Percentiles rank a stretch among this genome's conserved stretches.
These are phyloP conservation scores for Nomia melanderi DNA, from an alignment of 1,140 invertebrate genomes.

Conservation along the genomic window DNA sequence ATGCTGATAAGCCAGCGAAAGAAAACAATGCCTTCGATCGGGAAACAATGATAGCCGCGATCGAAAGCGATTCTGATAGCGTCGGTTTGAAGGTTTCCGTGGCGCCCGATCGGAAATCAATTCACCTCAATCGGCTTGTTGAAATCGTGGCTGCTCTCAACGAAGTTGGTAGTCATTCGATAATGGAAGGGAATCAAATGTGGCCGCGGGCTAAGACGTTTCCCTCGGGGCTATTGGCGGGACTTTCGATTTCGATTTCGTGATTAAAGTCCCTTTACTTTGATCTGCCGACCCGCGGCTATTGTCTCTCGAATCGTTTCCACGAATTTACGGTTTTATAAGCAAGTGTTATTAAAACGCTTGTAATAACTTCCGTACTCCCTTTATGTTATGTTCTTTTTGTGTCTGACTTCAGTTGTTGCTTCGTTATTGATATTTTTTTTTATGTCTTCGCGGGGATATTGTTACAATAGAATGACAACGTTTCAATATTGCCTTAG, in stretches of 20 bases:
- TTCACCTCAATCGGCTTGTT: constrained; percentile 41
- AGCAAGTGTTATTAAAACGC: not conserved
- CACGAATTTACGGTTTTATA: not conserved
- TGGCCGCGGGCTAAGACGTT: constrained; percentile 28
- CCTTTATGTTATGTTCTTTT: too few relatives aligned
- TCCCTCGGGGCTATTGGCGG: not conserved
- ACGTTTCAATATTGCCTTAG: too few relatives aligned
- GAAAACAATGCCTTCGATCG: constrained; percentile 67
- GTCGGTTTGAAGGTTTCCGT: constrained; percentile 26
- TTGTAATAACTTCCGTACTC: not conserved
- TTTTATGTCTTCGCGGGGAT: too few relatives aligned
- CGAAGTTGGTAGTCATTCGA: constrained; percentile 20
- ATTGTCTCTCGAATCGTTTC: not conserved
- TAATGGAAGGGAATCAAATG: constrained; percentile 35
- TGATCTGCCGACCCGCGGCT: not conserved
- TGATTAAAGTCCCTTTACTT: constrained; percentile 22
- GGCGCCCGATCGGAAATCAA: constrained; percentile 63
- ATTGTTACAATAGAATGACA: too few relatives aligned
- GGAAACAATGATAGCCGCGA: constrained; percentile 58
- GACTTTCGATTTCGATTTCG: constrained; percentile 7
- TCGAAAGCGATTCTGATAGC: constrained; percentile 53
- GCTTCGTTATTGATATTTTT: too few relatives aligned
- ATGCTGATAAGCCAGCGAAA: constrained; percentile 50
- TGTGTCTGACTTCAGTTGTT: too few relatives aligned
- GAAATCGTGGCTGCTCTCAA: constrained; percentile 45